These are phyloP conservation scores for Holothuria scabra DNA, from an alignment of 53 echinoderm and acorn worm species.

Conservation along the genomic window DNA sequence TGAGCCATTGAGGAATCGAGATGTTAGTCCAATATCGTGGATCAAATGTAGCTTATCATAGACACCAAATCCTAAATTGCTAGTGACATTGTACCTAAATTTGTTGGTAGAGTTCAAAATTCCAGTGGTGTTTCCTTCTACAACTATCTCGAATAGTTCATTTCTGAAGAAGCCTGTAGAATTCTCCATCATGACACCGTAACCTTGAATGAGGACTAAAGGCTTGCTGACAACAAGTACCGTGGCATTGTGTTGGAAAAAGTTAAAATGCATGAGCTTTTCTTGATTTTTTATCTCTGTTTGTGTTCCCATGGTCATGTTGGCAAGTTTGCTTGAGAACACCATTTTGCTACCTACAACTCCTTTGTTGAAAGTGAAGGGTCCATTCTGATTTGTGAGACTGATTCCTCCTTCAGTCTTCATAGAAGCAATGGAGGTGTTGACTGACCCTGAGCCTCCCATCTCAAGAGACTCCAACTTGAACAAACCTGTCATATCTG, in stretches of 20 bases:
- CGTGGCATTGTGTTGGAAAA: conserved; percentile 4
- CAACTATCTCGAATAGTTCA: background rate
- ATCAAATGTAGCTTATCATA: background rate
- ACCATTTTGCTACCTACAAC: background rate
- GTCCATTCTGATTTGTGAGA: conserved; percentile 28
- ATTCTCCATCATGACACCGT: conserved; percentile 5
- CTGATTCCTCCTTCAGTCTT: conserved; percentile 62
- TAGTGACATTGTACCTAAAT: background rate
- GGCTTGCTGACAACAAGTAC: background rate
- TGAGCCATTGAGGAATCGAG: conserved; percentile 23
- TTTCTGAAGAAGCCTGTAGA: conserved; percentile 18
- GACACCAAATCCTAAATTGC: conserved; percentile 20
- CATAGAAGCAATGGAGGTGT: conserved; percentile 63
- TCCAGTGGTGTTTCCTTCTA: conserved; percentile 21
- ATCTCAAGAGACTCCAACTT: conserved; percentile 48
- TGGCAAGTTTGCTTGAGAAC: conserved; percentile 61
- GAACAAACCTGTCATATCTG: conserved; percentile 53
- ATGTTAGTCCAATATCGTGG: background rate
- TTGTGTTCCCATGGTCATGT: conserved; percentile 60
- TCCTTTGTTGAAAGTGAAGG: conserved; percentile 13
- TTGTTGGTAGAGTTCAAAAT: conserved; percentile 21
- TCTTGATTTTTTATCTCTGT: conserved; percentile 42
- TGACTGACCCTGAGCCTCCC: conserved; percentile 54
- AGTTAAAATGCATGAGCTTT: conserved; percentile 35
- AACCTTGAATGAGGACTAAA: background rate